Evolutionary conservation across 2,888 invertebrate genomes (phyloP).

Genomic region (Phortica okadai): DNA sequence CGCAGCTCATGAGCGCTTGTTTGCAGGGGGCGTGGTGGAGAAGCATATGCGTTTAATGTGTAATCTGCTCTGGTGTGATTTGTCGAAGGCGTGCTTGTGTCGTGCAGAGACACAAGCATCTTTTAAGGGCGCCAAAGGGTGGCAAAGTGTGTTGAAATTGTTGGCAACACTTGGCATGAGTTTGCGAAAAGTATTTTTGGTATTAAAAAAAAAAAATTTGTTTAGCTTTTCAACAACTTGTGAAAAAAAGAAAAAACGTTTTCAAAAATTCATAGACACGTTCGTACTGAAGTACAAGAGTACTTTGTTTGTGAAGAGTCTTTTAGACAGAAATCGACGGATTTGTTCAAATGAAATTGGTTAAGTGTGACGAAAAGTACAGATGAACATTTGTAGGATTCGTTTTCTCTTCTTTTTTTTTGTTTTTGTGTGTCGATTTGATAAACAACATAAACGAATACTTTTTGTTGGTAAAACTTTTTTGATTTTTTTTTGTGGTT

Average conservation of each 20-base stretch:
- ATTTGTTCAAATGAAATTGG: neutral
- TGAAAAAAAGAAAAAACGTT: neutral
- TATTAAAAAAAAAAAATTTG: conserved; percentile 23
- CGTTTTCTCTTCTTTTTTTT: neutral
- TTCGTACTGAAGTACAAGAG: neutral
- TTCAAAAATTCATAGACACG: conserved; percentile 37
- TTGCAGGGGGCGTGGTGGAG: neutral
- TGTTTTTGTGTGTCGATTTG: neutral
- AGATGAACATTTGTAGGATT: no score
- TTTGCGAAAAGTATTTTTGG: conserved; percentile 27
- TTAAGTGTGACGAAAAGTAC: neutral
- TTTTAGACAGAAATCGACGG: neutral
- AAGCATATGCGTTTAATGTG: conserved; percentile 19
- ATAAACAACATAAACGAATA: neutral
- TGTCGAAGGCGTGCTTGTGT: neutral
- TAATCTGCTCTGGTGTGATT: conserved; percentile 1
- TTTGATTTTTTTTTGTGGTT: no score
- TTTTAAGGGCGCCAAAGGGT: neutral
- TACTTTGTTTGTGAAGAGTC: neutral
- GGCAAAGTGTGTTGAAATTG: neutral
- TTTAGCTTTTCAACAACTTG: conserved; percentile 27
- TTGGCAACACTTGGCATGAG: neutral
- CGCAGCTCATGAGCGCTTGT: neutral
- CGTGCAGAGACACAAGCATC: neutral
- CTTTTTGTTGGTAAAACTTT: neutral